Conservation (phyloP, 2,888 invertebrate species). For the Cheilosia pagana region DNA sequence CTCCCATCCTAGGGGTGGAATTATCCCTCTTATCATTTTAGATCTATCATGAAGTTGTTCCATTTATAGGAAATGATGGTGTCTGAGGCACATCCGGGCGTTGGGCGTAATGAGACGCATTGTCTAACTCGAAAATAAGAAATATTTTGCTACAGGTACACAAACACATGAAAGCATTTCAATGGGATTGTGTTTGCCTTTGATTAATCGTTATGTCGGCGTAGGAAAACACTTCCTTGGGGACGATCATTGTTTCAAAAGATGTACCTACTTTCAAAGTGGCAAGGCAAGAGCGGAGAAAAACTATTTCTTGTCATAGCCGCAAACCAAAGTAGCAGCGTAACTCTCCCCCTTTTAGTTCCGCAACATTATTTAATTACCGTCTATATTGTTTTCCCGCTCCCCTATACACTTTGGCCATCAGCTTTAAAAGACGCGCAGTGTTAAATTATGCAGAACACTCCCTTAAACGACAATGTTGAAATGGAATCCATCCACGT, state of each 20-base stretch:
- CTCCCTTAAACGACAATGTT: neutral
- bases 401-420: neutral
- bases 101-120: neutral
- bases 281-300: neutral
- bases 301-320: too few relatives aligned
- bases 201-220: neutral
- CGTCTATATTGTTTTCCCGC: neutral
- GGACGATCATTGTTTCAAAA: neutral
- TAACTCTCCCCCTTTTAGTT: too few relatives aligned
- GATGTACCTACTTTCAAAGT: too few relatives aligned
- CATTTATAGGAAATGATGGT: neutral
- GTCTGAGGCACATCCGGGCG: neutral
- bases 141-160: neutral
- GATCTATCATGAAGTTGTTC: neutral
- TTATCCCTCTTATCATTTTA: conserved; percentile 21
- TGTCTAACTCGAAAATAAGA: neutral
- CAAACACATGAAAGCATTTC: neutral
- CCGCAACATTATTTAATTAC: too few relatives aligned
- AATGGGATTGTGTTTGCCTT: neutral
- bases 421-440: neutral
- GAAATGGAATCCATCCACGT: neutral
- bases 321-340: too few relatives aligned
- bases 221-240: neutral
- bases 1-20: neutral
- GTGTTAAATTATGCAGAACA: neutral